These are phyloP conservation scores for Nannoperca australis DNA, from an alignment of 2,797 vertebrate species.

Conservation along the genomic window DNA sequence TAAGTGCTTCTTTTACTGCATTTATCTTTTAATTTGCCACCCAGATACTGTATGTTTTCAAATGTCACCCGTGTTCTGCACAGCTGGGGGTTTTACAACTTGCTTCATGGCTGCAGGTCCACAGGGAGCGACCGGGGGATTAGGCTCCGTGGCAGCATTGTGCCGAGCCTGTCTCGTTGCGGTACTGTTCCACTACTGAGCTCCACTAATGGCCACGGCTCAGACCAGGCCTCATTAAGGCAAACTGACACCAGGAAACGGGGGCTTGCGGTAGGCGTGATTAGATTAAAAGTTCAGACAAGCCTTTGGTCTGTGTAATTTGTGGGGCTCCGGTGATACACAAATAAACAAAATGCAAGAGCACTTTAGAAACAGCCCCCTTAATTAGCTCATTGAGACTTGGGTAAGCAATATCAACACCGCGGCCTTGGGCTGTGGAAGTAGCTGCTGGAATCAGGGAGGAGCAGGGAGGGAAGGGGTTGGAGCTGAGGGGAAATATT, in stretches of 20 bases:
- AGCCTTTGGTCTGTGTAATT: conserved; percentile 82
- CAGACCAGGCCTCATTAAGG: conserved; percentile 82
- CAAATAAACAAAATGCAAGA: conserved; percentile 82
- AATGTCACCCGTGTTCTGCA: conserved; percentile 76
- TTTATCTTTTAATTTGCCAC: conserved; percentile 67
- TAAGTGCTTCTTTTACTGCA: conserved; percentile 60
- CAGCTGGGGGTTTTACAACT: conserved; percentile 71
- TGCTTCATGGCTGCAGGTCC: conserved; percentile 66
- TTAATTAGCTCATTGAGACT: conserved; percentile 83
- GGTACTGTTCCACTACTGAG: conserved; percentile 76
- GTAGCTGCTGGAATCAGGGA: conserved; percentile 47
- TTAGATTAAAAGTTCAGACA: conserved; percentile 84
- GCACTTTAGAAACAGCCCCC: conserved; percentile 76
- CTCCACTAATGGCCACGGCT: conserved; percentile 79
- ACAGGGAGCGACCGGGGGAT: conserved; percentile 69
- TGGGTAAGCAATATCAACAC: conserved; percentile 71
- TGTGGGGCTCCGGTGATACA: conserved; percentile 73
- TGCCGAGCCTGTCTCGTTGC: conserved; percentile 64
- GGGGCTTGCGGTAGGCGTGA: conserved; percentile 70
- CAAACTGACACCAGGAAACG: conserved; percentile 79
- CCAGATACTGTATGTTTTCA: conserved; percentile 65
- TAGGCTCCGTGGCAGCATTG: conserved; percentile 68
- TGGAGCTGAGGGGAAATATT: conserved; percentile 37
- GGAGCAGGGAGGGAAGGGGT: background rate
- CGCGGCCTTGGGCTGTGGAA: conserved; percentile 63